Evolutionary conservation across 2,113 vertebrate genomes (phyloP).

Genomic region (Heptranchias perlo): DNA sequence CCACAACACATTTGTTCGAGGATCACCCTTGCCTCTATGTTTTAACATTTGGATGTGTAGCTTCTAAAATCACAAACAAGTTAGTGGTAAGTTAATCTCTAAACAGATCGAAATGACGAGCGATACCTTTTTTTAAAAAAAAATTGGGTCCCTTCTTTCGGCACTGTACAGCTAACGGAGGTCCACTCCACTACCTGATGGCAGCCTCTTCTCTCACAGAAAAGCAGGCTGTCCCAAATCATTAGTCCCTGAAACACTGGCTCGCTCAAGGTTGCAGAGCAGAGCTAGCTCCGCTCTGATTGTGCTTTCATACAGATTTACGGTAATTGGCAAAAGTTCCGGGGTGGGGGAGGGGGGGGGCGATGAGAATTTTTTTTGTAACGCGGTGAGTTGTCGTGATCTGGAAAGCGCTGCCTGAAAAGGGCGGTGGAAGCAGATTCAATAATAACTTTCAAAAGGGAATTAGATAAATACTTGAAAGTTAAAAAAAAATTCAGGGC

Average conservation of each 20-base stretch:
- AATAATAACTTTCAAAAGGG: neutral
- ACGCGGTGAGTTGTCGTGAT: neutral
- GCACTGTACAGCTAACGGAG: neutral
- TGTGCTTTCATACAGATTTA: neutral
- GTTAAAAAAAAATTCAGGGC: neutral
- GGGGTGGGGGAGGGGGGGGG: neutral
- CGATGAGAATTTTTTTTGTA: neutral
- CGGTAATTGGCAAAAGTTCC: neutral
- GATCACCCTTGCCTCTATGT: slow-evolving; percentile 86
- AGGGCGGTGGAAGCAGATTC: neutral
- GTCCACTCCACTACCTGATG: no score
- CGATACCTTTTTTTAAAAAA: neutral
- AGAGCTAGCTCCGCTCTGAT: neutral
- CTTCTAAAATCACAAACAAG: slow-evolving; percentile 90
- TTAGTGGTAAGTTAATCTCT: slow-evolving; percentile 72
- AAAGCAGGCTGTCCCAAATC: neutral
- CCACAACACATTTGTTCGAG: slow-evolving; percentile 80
- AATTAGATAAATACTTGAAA: neutral
- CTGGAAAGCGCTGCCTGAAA: neutral
- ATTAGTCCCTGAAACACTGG: neutral
- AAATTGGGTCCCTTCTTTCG: no score
- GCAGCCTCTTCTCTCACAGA: no score
- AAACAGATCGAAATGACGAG: neutral
- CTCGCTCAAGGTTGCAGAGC: neutral
- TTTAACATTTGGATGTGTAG: slow-evolving; percentile 84